phyloP scores from a whole-genome alignment of 1,140 invertebrate genomes.

The Hetaerina americana region DNA sequence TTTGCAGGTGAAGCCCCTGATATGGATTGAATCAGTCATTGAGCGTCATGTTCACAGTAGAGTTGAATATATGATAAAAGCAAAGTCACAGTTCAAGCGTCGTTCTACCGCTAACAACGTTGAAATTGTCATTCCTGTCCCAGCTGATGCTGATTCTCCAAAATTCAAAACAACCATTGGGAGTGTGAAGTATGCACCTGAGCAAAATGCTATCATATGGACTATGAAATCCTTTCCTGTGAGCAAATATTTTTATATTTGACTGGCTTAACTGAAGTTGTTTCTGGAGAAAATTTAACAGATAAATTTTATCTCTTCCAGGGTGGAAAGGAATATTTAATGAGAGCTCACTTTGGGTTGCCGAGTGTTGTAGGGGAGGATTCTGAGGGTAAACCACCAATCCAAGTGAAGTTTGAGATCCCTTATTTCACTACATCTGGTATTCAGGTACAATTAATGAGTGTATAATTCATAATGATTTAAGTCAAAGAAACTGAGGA shows the following conservation, averaged over 20 bases:
- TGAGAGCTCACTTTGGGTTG: conserved; percentile 98
- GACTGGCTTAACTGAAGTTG: too few relatives aligned
- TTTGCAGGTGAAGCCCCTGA: conserved; percentile 86
- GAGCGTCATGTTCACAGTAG: conserved; percentile 96
- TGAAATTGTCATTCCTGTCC: conserved; percentile 97
- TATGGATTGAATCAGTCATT: conserved; percentile 99
- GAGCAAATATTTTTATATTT: conserved; percentile 18
- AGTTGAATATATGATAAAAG: conserved; percentile 99
- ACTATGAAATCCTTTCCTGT: conserved; percentile 97
- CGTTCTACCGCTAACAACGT: conserved; percentile 98
- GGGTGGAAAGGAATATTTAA: conserved; percentile 97
- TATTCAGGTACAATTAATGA: conserved; percentile 64
- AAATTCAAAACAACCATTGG: conserved; percentile 99
- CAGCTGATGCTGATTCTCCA: conserved; percentile 93
- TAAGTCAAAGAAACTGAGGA: too few relatives aligned
- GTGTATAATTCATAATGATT: not conserved
- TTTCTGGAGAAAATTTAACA: too few relatives aligned
- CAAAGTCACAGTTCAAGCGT: conserved; percentile 97
- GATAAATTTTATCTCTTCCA: conserved; percentile 17
- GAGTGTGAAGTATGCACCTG: conserved; percentile 93
- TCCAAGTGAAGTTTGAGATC: conserved; percentile 99
- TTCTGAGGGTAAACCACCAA: conserved; percentile 91
- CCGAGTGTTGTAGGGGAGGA: conserved; percentile 95
- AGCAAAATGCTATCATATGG: conserved; percentile 97
- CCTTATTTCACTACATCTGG: conserved; percentile 99